phyloP scores from a whole-genome alignment of 2,113 vertebrate genomes.

The Andinoacara biseriatus region DNA sequence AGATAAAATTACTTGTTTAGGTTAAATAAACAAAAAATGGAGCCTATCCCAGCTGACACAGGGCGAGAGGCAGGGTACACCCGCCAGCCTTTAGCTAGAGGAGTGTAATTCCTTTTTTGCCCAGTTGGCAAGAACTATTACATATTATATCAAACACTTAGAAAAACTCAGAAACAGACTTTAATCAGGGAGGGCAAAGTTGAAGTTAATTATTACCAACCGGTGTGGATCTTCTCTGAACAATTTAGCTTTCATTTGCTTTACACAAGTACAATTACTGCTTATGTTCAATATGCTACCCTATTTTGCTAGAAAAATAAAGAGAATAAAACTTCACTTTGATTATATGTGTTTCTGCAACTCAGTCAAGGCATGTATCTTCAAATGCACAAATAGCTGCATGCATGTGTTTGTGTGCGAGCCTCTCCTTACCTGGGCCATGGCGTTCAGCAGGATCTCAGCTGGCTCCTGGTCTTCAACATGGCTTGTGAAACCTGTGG shows the following conservation, averaged over 20 bases:
- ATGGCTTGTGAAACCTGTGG: conserved; percentile 40
- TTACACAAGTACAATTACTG: neutral
- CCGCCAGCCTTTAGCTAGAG: too few species aligned
- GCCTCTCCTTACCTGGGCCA: conserved; percentile 65
- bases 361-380: neutral
- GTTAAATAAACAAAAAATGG: neutral
- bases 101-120: neutral
- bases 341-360: neutral
- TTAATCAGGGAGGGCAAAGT: neutral
- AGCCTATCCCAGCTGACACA: too few species aligned
- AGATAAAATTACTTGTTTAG: neutral
- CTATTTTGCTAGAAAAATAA: neutral
- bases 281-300: neutral
- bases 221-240: neutral
- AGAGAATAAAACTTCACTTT: neutral
- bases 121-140: neutral
- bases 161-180: neutral
- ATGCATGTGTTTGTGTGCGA: neutral
- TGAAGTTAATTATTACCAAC: neutral
- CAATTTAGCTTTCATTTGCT: neutral
- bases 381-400: neutral
- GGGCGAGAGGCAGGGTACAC: too few species aligned
- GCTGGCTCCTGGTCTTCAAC: conserved; percentile 37
- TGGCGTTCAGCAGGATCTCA: conserved; percentile 55
- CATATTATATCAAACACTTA: neutral